Evolutionary conservation across 2,113 vertebrate genomes (phyloP).

Genomic region (Malurus alboscapulatus): DNA sequence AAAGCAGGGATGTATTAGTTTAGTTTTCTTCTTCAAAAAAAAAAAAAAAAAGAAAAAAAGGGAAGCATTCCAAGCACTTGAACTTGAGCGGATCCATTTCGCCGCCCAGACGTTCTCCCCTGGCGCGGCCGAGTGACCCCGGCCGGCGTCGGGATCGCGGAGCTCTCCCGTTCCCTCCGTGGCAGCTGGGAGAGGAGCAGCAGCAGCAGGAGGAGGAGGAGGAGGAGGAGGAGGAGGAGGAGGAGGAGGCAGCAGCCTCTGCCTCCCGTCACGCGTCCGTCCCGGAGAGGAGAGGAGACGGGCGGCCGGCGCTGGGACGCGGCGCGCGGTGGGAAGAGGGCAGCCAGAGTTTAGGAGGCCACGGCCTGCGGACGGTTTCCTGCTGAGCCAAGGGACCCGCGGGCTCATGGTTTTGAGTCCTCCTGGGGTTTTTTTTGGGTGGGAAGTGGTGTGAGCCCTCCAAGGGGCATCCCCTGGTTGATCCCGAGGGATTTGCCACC

Average conservation of each 20-base stretch:
- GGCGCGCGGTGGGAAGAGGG: slow-evolving; percentile 8
- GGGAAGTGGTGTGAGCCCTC: fast-evolving
- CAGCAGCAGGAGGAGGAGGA: neutral
- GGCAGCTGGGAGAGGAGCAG: neutral
- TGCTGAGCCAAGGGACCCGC: neutral
- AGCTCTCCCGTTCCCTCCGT: neutral
- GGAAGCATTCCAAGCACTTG: slow-evolving; percentile 45
- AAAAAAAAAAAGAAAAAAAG: neutral
- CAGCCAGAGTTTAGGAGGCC: slow-evolving; percentile 68
- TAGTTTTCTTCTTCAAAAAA: neutral
- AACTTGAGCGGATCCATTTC: slow-evolving; percentile 47
- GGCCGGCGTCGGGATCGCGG: neutral
- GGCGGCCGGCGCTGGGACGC: neutral
- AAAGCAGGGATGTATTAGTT: slow-evolving; percentile 15
- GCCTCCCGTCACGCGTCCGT: neutral
- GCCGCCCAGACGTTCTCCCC: slow-evolving; percentile 23
- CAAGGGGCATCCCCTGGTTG: fast-evolving
- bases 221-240: neutral
- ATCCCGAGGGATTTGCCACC: fast-evolving
- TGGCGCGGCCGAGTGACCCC: neutral
- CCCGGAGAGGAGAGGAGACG: neutral
- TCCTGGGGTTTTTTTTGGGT: neutral
- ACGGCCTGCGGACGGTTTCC: slow-evolving; percentile 9
- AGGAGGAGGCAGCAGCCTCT: neutral
- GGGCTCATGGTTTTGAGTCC: fast-evolving